Conservation (phyloP, 2,113 vertebrate species). For the Phaethornis superciliosus region DNA sequence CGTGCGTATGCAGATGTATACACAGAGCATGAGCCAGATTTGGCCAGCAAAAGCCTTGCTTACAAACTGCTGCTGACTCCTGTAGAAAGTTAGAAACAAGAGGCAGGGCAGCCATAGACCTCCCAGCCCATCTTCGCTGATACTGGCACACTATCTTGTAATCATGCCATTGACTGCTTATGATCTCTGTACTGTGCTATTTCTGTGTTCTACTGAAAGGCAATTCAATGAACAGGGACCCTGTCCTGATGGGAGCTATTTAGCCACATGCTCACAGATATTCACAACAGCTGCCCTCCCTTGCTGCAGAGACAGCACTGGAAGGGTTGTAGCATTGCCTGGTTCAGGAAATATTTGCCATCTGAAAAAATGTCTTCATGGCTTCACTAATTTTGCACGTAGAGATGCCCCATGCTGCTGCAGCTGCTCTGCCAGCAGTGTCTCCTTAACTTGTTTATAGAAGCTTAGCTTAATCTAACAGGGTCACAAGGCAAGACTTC, state of each 20-base stretch:
- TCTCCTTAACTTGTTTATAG: not conserved
- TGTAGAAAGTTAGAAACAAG: not conserved
- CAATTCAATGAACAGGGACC: not conserved
- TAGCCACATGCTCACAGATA: rapidly evolving
- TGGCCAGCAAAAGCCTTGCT: not conserved
- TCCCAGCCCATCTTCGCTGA: not conserved
- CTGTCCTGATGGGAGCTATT: not conserved
- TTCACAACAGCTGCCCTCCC: not conserved
- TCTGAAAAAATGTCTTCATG: not conserved
- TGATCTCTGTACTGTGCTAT: not conserved
- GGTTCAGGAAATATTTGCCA: not conserved
- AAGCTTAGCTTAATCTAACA: not conserved
- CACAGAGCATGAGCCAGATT: not conserved
- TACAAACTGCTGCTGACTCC: not conserved
- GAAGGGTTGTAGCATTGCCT: not conserved
- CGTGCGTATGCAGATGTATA: not conserved
- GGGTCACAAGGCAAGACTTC: not conserved
- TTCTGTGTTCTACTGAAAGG: not conserved
- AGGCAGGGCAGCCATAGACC: not conserved
- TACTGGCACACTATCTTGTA: not conserved
- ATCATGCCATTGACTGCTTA: not conserved
- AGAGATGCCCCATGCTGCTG: not conserved
- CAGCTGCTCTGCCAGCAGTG: not conserved
- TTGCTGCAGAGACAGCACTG: not conserved
- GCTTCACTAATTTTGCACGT: not conserved